Base-by-base conservation (phyloP, 2,888 invertebrate species). In the Eupithecia tripunctaria region DNA sequence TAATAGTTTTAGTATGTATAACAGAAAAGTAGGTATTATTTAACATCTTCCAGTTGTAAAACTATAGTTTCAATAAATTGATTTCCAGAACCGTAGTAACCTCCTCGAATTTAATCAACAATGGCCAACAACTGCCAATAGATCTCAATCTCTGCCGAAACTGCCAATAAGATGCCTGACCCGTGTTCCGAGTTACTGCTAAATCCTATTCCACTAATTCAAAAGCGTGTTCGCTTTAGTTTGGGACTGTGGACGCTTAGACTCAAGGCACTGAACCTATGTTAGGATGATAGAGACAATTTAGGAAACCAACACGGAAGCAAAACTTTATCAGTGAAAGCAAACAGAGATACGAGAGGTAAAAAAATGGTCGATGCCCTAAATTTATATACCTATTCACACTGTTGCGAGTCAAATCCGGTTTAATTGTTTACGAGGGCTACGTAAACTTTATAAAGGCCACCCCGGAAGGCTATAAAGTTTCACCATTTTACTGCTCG, bases 361-460 rank as follows among this genome's bases (percentile, higher is more conserved):
- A 2, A 56, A 51, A 21, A 21, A 47, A 56, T 5, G 21, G 10
- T 21, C 21, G 47, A 47, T 7, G 18, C 47, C 47, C n/a, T n/a
- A 1, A 47, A 47, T n/a, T 47, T 7, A 47, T 47, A n/a, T 47
- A n/a, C 15, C 18, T 43, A n/a, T 47, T 41, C 8, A 7, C n/a
- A 6, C 71, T 76, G 60, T 73, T 60, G 67, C 70, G 74, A 70
- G 73, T 72, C 71, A 73, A 72, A 74, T 74, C 70, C 70, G 70
- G 65, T 74, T 68, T 73, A 74, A 78, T 77, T 78, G 74, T 72
- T 76, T 77, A 72, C 71, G 73, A 73, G 70, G 67, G 72, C 72
- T 73, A 67, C 73, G 72, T 66, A 72, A 59, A 67, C 68, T 75
- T 76, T 60, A 51, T 71, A 67, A 75, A 69, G 63, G 75, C 72